Evolutionary conservation across 2,797 vertebrate species (phyloP).

Genomic region (Macropodus opercularis): DNA sequence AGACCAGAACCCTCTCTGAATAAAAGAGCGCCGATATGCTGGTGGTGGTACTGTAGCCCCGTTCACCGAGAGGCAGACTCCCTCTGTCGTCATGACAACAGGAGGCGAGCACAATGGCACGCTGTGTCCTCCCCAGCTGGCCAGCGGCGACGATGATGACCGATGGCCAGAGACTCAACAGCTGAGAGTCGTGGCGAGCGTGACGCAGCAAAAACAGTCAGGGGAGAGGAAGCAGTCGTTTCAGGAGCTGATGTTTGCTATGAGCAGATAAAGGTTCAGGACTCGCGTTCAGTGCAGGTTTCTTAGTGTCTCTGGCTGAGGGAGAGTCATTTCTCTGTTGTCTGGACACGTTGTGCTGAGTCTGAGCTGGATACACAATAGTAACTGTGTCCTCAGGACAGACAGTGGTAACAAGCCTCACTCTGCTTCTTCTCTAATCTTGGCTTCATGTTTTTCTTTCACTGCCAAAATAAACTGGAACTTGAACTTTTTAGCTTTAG

Average conservation of each 20-base stretch:
- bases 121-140: slow-evolving; percentile 62
- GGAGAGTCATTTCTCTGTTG: background rate
- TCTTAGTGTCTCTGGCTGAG: background rate
- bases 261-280: background rate
- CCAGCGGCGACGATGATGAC: slow-evolving; percentile 47
- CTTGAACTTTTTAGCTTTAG: too few species aligned
- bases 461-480: too few species aligned
- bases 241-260: background rate
- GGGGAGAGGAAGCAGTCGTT: background rate
- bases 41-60: slow-evolving; percentile 47
- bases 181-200: slow-evolving; percentile 36
- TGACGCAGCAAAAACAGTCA: slow-evolving; percentile 42
- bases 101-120: slow-evolving; percentile 66
- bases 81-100: slow-evolving; percentile 62
- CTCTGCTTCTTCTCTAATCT: slow-evolving; percentile 3
- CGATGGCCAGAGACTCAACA: slow-evolving; percentile 48
- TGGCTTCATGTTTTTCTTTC: background rate
- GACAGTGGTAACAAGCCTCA: background rate
- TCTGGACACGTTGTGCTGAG: slow-evolving; percentile 13
- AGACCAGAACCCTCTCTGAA: slow-evolving; percentile 41
- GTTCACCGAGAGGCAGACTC: slow-evolving; percentile 67
- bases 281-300: background rate
- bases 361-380: slow-evolving; percentile 45
- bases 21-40: slow-evolving; percentile 24
- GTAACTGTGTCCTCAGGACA: slow-evolving; percentile 33